A percentile compares a stretch with the other conserved stretches of the same genome.
These are phyloP conservation scores for Dicentrarchus labrax DNA, from an alignment of 2,113 vertebrate species.

Conservation along the genomic window DNA sequence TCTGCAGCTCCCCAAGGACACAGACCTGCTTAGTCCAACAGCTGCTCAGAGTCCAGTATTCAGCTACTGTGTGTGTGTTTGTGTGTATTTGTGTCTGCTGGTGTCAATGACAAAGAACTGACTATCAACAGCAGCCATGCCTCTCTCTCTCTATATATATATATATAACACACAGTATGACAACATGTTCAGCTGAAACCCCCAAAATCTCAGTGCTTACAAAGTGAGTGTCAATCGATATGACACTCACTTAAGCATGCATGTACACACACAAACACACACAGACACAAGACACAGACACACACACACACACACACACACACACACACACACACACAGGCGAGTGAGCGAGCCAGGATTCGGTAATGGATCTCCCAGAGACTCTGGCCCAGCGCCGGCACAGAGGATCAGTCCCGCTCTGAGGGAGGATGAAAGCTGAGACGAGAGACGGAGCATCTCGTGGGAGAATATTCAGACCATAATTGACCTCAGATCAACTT, in stretches of 20 bases:
- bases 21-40: slow-evolving; percentile 58
- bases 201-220: slow-evolving; percentile 40
- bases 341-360: not conserved
- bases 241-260: slow-evolving; percentile 44
- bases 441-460: not conserved
- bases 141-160: not conserved
- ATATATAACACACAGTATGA: slow-evolving; percentile 18
- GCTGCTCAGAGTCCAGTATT: slow-evolving; percentile 51
- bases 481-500: not conserved
- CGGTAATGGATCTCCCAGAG: slow-evolving; percentile 5
- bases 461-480: not conserved
- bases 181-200: slow-evolving; percentile 35
- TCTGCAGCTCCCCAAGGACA: slow-evolving; percentile 45
- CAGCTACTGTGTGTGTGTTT: slow-evolving; percentile 11
- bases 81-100: slow-evolving; percentile 14
- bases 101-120: slow-evolving; percentile 55
- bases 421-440: not conserved
- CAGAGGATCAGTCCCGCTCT: slow-evolving; percentile 19
- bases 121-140: slow-evolving; percentile 17
- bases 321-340: not conserved
- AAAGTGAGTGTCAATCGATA: slow-evolving; percentile 50
- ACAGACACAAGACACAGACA: slow-evolving; percentile 43
- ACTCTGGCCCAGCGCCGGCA: slow-evolving; percentile 14
- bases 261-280: slow-evolving; percentile 29
- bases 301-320: slow-evolving; percentile 11